Percentiles rank a stretch among this genome's conserved stretches.
Conservation (phyloP, 2,888 invertebrate genomes). For the Leistus spinibarbis region DNA sequence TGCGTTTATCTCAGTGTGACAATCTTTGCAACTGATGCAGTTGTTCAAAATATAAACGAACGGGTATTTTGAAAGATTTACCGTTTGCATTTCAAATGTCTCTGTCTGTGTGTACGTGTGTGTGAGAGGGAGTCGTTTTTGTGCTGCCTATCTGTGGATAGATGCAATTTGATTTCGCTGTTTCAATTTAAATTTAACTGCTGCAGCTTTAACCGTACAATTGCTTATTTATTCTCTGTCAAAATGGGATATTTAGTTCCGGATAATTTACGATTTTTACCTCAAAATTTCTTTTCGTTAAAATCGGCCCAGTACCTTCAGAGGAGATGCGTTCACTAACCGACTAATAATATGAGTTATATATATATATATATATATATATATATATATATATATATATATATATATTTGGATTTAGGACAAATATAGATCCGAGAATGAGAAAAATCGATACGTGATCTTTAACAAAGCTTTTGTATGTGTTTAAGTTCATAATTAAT, state of each 20-base stretch:
- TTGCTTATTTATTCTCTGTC: background rate
- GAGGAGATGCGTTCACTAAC: too few species aligned
- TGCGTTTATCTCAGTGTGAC: background rate
- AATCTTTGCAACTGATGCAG: conserved; percentile 4
- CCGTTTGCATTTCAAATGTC: background rate
- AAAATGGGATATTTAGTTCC: background rate
- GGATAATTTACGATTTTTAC: background rate
- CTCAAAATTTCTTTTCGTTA: background rate
- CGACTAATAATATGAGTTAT: too few species aligned
- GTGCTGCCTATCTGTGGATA: background rate
- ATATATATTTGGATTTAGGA: too few species aligned
- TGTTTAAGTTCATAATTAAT: too few species aligned
- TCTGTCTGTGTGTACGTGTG: background rate
- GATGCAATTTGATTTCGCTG: background rate
- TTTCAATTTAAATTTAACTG: background rate
- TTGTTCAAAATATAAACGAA: conserved; percentile 1
- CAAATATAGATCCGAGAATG: too few species aligned
- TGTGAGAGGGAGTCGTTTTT: background rate
- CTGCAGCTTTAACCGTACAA: background rate
- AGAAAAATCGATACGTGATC: too few species aligned
- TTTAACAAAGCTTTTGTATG: too few species aligned
- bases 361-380: too few species aligned
- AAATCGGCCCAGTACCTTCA: too few species aligned
- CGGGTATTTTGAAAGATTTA: background rate
- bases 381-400: too few species aligned